These are phyloP conservation scores for Nysson spinosus DNA, from an alignment of 2,888 invertebrate genomes.

Conservation along the genomic window DNA sequence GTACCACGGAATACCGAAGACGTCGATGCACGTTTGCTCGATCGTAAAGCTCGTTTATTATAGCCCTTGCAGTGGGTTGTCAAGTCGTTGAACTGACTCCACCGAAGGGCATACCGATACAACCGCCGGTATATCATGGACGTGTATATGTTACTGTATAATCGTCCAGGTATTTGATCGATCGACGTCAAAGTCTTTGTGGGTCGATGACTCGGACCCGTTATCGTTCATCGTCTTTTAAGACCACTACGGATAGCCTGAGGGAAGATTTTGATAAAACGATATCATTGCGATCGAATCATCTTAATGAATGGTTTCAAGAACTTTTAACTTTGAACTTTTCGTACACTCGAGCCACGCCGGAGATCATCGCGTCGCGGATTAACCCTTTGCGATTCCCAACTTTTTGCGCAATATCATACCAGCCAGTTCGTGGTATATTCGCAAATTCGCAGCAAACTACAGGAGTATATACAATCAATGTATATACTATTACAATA, in stretches of 20 bases:
- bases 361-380: no score
- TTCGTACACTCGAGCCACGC: no score
- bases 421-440: no score
- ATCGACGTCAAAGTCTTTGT: constrained; percentile 14
- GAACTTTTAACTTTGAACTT: no score
- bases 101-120: constrained; percentile 20
- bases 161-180: constrained; percentile 27
- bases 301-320: no score
- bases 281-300: no score
- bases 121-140: constrained; percentile 10
- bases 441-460: no score
- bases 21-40: constrained; percentile 8
- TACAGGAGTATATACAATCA: no score
- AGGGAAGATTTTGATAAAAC: constrained; percentile 10
- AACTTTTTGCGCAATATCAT: no score
- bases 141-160: constrained; percentile 13
- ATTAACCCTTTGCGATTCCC: no score
- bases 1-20: constrained; percentile 9
- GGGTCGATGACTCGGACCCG: constrained; percentile 17
- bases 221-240: constrained; percentile 18
- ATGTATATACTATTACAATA: no score
- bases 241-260: neutral
- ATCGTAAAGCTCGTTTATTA: constrained; percentile 45
- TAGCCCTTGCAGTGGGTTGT: constrained; percentile 10
- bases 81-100: constrained; percentile 20